Evolutionary conservation across 2,113 vertebrate species (phyloP).

Genomic region (Gopherus flavomarginatus): DNA sequence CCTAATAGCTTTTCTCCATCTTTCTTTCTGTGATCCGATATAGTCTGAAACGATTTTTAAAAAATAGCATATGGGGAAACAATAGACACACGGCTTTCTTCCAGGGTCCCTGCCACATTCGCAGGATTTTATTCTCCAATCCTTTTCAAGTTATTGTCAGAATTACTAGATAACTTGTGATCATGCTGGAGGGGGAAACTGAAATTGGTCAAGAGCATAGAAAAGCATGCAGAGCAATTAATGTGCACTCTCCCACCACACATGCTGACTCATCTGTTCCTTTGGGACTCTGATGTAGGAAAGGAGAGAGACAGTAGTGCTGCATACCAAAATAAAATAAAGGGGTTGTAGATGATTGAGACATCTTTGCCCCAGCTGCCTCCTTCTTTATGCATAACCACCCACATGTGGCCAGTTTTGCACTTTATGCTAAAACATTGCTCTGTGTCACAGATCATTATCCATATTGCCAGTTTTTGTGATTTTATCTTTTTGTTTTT

Average conservation of each 20-base stretch:
- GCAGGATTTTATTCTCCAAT: background rate
- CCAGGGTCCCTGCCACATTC: background rate
- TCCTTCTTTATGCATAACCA: background rate
- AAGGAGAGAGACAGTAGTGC: background rate
- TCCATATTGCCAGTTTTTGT: accelerated
- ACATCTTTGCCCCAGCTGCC: background rate
- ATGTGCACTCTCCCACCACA: background rate
- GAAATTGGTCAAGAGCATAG: background rate
- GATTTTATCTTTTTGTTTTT: accelerated
- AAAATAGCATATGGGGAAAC: background rate
- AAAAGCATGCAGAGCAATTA: background rate
- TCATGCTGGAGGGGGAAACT: background rate
- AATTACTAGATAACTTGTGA: background rate
- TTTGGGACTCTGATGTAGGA: background rate
- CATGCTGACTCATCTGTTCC: background rate
- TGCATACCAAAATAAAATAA: accelerated
- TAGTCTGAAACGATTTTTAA: background rate
- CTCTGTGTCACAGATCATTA: background rate
- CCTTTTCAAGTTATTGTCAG: background rate
- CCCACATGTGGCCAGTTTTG: background rate
- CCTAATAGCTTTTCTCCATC: background rate
- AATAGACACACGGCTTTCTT: background rate
- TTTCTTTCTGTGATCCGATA: background rate
- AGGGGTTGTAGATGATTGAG: background rate
- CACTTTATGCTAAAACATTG: background rate